A percentile compares a stretch with the other conserved stretches of the same genome.
These are phyloP conservation scores for Lycaon pictus DNA, from an alignment of 2,113 vertebrate species.

Conservation along the genomic window DNA sequence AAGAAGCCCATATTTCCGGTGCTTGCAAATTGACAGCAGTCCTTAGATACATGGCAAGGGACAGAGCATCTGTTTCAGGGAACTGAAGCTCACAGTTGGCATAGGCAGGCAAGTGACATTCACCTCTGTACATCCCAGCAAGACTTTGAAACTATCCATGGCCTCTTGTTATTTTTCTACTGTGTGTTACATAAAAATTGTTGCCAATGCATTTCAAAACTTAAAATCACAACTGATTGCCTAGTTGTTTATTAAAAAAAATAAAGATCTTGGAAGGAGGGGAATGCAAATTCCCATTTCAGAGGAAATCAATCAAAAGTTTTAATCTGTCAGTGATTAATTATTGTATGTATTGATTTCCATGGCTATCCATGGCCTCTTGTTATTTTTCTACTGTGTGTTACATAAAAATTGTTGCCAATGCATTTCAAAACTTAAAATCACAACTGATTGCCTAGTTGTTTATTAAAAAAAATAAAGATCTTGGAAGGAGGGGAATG, in stretches of 20 bases:
- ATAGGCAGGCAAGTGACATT: neutral
- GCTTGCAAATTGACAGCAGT: neutral
- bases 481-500: neutral
- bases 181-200: constrained; percentile 52
- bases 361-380: constrained; percentile 27
- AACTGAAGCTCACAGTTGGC: neutral
- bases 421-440: constrained; percentile 68
- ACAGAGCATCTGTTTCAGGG: constrained; percentile 4
- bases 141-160: constrained; percentile 57
- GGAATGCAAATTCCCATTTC: neutral
- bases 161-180: constrained; percentile 57
- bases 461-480: constrained; percentile 64
- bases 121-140: neutral
- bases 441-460: constrained; percentile 30
- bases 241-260: constrained; percentile 58
- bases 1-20: neutral
- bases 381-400: constrained; percentile 58
- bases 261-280: constrained; percentile 47
- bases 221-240: constrained; percentile 38
- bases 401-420: constrained; percentile 60
- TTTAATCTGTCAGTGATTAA: constrained; percentile 75
- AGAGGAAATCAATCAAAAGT: constrained; percentile 60
- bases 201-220: constrained; percentile 69
- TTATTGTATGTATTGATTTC: constrained; percentile 56
- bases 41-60: neutral